A percentile compares a stretch with the other conserved stretches of the same genome.
These are phyloP conservation scores for Litoditis marina DNA, from an alignment of 2,888 invertebrate species.

Conservation along the genomic window DNA sequence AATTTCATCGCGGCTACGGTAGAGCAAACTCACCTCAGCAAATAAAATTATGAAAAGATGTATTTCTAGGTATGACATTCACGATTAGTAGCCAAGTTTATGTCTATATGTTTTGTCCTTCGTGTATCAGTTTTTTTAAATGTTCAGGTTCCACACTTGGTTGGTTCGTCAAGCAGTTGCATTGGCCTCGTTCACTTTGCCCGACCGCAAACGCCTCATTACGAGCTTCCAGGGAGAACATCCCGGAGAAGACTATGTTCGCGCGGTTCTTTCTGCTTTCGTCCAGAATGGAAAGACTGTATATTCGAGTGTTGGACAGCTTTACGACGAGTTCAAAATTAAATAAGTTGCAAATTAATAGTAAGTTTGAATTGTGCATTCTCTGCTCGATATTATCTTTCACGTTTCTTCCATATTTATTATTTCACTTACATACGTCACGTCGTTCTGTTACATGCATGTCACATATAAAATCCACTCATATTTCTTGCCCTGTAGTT, in stretches of 20 bases:
- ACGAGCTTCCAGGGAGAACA: constrained; percentile 70
- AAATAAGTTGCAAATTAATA: not conserved
- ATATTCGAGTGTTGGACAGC: not conserved
- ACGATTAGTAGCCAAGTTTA: not conserved
- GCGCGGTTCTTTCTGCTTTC: not conserved
- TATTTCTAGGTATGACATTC: not conserved
- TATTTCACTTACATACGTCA: too few relatives aligned
- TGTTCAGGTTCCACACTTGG: constrained; percentile 40
- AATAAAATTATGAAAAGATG: not conserved
- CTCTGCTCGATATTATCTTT: not conserved
- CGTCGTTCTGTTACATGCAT: too few relatives aligned
- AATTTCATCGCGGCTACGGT: too few relatives aligned
- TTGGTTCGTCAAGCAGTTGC: constrained; percentile 38
- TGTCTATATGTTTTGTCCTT: not conserved
- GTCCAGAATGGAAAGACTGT: not conserved
- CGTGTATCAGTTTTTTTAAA: not conserved
- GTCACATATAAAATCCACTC: too few relatives aligned
- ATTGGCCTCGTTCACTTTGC: constrained; percentile 41
- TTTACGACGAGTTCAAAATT: not conserved
- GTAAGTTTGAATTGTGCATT: not conserved
- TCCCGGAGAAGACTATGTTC: constrained; percentile 65
- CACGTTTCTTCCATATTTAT: not conserved
- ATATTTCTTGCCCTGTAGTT: too few relatives aligned
- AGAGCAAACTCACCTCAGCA: not conserved
- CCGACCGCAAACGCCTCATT: constrained; percentile 29